A percentile compares a stretch with the other conserved stretches of the same genome.
These are phyloP conservation scores for Caenorhabditis uteleia DNA, from an alignment of 2,888 invertebrate species.

Conservation along the genomic window DNA sequence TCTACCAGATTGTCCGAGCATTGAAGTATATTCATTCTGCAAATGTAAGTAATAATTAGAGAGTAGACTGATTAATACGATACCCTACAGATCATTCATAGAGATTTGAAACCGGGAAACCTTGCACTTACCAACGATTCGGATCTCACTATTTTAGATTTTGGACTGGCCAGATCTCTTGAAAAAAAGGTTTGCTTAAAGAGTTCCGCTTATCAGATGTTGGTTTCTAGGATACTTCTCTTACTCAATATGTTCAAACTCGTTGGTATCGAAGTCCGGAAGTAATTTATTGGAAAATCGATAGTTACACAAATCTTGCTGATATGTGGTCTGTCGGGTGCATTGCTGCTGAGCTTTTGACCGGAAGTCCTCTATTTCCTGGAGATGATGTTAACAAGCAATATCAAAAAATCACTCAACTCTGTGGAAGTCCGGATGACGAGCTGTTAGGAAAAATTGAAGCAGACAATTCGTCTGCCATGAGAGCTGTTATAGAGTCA, in stretches of 20 bases:
- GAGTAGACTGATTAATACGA: not conserved
- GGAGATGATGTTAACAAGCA: conserved; percentile 62
- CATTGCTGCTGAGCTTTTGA: conserved; percentile 65
- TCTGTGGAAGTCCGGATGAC: conserved; percentile 63
- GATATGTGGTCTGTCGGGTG: conserved; percentile 68
- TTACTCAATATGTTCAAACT: conserved; percentile 62
- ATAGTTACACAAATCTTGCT: conserved; percentile 52
- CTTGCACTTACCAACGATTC: conserved; percentile 56
- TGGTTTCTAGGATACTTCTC: conserved; percentile 12
- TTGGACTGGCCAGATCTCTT: conserved; percentile 63
- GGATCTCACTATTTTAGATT: conserved; percentile 65
- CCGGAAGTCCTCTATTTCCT: conserved; percentile 56
- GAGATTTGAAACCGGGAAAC: conserved; percentile 67
- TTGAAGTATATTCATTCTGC: conserved; percentile 76
- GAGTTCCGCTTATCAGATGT: not conserved
- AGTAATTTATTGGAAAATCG: conserved; percentile 67
- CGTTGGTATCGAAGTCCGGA: conserved; percentile 67
- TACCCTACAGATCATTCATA: conserved; percentile 59
- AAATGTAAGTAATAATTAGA: conserved; percentile 46
- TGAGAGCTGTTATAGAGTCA: conserved; percentile 54
- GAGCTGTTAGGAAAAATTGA: conserved; percentile 62
- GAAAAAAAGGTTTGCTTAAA: conserved; percentile 30
- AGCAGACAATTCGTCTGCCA: conserved; percentile 46
- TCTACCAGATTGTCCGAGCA: conserved; percentile 95
- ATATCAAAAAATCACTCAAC: conserved; percentile 57